Percentiles rank a stretch among this genome's conserved stretches.
Evolutionary conservation across 2,797 vertebrate species (phyloP).

Genomic region (Pristis pectinata): DNA sequence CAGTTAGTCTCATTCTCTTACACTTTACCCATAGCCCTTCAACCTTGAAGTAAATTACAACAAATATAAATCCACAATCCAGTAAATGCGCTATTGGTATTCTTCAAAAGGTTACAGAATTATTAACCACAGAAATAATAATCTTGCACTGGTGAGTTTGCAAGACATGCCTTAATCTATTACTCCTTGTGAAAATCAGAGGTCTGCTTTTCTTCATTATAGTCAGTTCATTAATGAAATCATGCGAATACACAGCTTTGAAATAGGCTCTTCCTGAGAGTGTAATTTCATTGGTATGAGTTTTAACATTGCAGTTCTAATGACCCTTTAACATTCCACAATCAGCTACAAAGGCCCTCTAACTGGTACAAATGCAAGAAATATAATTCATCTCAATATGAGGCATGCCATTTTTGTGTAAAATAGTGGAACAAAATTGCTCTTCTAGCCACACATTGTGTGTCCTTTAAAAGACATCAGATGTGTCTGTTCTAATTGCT

Average conservation of each 20-base stretch:
- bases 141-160: not conserved
- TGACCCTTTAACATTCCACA: not conserved
- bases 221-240: not conserved
- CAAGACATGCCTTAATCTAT: not conserved
- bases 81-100: not conserved
- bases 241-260: not conserved
- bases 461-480: not conserved
- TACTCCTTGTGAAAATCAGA: not conserved
- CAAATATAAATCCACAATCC: not conserved
- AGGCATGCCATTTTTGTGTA: not conserved
- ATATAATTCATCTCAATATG: constrained; percentile 8
- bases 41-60: not conserved
- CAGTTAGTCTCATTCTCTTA: not conserved
- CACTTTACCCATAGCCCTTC: not conserved
- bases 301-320: constrained; percentile 6
- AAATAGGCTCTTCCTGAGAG: constrained; percentile 11
- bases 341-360: not conserved
- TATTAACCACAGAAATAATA: not conserved
- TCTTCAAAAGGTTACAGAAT: not conserved
- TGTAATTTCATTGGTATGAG: constrained; percentile 15
- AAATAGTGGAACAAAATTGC: not conserved
- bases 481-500: not conserved
- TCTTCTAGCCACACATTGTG: not conserved
- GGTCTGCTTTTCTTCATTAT: not conserved
- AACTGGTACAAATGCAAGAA: constrained; percentile 14